These are phyloP conservation scores for Chunga burmeisteri DNA, from an alignment of 2,113 vertebrate species.

Conservation along the genomic window DNA sequence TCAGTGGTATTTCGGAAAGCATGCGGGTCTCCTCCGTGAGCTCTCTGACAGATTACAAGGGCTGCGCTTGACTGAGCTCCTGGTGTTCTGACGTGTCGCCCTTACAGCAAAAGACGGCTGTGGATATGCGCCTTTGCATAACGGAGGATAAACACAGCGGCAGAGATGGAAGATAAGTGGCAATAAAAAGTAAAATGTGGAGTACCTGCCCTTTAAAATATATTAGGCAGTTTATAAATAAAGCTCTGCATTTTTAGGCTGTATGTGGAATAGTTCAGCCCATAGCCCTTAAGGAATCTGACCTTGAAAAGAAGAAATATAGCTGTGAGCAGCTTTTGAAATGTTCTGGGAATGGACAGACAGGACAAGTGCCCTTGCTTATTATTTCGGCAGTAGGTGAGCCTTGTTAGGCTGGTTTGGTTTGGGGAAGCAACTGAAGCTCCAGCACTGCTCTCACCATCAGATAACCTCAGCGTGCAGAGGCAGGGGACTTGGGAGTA, in stretches of 20 bases:
- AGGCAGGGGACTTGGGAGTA: background rate
- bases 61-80: background rate
- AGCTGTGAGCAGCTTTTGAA: background rate
- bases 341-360: background rate
- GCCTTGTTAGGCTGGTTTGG: background rate
- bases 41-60: background rate
- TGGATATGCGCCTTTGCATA: background rate
- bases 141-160: background rate
- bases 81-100: background rate
- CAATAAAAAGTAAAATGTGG: slow-evolving; percentile 46
- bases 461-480: background rate
- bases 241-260: slow-evolving; percentile 31
- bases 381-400: background rate
- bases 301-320: slow-evolving; percentile 27
- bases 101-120: background rate
- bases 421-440: background rate
- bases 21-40: background rate
- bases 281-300: background rate
- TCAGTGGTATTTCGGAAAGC: background rate
- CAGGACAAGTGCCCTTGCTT: background rate
- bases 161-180: slow-evolving; percentile 41
- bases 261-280: background rate
- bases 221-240: slow-evolving; percentile 30
- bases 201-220: slow-evolving; percentile 49
- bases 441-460: background rate